Conservation (phyloP, 2,888 invertebrate species). For the Dicyrtomina minuta region DNA sequence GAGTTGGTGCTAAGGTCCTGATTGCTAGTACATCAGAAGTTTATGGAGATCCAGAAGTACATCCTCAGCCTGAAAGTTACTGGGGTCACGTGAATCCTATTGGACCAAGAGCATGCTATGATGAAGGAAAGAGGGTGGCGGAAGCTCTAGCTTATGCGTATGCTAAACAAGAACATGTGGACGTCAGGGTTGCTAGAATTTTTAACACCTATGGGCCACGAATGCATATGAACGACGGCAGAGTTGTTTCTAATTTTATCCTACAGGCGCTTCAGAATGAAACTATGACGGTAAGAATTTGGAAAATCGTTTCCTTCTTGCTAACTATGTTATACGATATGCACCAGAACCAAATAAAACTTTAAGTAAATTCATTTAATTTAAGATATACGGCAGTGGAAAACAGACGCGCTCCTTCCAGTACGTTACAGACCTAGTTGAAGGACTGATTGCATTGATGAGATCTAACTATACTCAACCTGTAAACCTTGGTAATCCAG, state of each 20-base stretch:
- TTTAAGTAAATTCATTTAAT: too few species aligned
- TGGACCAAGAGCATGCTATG: constrained; percentile 94
- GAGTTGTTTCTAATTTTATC: constrained; percentile 98
- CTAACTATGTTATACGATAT: neutral
- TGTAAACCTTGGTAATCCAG: constrained; percentile 96
- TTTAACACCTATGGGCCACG: constrained; percentile 99
- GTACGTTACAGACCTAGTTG: constrained; percentile 94
- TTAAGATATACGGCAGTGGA: constrained; percentile 78
- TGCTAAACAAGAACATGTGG: constrained; percentile 92
- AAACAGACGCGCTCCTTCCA: constrained; percentile 95
- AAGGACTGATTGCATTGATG: constrained; percentile 91
- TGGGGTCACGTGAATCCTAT: constrained; percentile 99
- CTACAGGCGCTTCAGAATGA: constrained; percentile 93
- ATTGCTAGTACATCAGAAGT: constrained; percentile 99
- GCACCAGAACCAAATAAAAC: neutral
- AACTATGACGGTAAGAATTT: constrained; percentile 77
- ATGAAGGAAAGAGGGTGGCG: constrained; percentile 98
- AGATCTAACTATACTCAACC: constrained; percentile 88
- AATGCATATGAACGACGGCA: constrained; percentile 98
- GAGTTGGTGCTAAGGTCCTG: constrained; percentile 86
- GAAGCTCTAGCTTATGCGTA: constrained; percentile 96
- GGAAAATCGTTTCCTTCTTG: constrained; percentile 15
- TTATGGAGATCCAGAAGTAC: constrained; percentile 97
- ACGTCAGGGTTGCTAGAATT: constrained; percentile 93
- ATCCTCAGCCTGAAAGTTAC: constrained; percentile 96